A percentile compares a stretch with the other conserved stretches of the same genome.
phyloP scores from a whole-genome alignment of 2,888 invertebrate genomes.

The Sinohyriopsis cumingii region DNA sequence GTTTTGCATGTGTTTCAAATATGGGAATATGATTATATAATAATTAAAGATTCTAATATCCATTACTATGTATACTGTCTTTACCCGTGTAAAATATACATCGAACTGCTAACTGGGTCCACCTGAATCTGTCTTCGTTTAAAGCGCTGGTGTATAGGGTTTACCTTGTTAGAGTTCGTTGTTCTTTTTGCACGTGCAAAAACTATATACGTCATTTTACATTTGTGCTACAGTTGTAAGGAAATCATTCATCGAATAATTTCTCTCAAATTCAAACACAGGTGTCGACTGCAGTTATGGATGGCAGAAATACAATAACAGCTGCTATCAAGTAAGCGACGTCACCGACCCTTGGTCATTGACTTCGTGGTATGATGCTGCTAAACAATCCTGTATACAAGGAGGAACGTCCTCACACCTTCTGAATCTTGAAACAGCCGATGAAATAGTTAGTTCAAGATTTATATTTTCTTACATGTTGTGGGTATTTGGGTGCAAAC shows the following conservation, averaged over 20 bases:
- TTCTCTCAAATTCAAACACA: not conserved
- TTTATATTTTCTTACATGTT: not conserved
- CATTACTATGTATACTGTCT: too few relatives aligned
- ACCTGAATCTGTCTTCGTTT: too few relatives aligned
- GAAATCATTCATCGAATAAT: too few relatives aligned
- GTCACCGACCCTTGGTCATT: constrained; percentile 35
- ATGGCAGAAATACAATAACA: constrained; percentile 33
- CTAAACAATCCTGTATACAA: constrained; percentile 23
- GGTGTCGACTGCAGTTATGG: constrained; percentile 28
- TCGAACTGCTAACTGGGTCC: too few relatives aligned
- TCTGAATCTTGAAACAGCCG: constrained; percentile 32
- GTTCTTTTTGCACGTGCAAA: not conserved
- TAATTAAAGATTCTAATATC: too few relatives aligned
- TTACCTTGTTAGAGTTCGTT: not conserved
- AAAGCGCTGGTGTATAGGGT: not conserved
- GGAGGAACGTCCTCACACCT: constrained; percentile 25
- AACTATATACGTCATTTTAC: not conserved
- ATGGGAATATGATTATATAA: too few relatives aligned
- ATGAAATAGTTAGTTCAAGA: constrained; percentile 31
- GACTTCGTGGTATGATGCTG: constrained; percentile 38
- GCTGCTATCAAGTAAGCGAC: constrained; percentile 41
- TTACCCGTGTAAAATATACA: too few relatives aligned
- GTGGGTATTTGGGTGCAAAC: too few relatives aligned
- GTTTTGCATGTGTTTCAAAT: too few relatives aligned
- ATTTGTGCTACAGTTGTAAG: too few relatives aligned